Conservation (phyloP, 2,888 invertebrate genomes). For the Sepiola atlantica region DNA sequence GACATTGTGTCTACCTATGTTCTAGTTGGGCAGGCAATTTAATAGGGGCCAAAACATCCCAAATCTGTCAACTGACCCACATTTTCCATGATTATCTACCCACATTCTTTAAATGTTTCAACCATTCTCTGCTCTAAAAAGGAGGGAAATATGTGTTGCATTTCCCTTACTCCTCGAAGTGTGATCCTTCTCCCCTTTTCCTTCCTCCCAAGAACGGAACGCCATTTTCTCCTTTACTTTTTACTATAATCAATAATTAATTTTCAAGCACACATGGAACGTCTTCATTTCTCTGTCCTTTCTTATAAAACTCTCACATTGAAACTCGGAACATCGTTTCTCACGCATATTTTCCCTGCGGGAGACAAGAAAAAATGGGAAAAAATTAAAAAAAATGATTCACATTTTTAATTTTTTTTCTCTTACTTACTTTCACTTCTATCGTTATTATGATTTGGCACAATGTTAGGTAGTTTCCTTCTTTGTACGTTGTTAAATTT, state of each 20-base stretch:
- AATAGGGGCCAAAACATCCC: too few relatives aligned
- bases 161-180: background rate
- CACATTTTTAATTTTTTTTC: background rate
- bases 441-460: too few relatives aligned
- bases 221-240: background rate
- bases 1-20: too few relatives aligned
- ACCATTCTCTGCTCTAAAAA: background rate
- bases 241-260: constrained; percentile 32
- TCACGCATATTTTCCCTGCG: constrained; percentile 1
- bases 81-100: background rate
- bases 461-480: too few relatives aligned
- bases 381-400: too few relatives aligned
- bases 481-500: background rate
- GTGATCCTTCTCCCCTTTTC: background rate
- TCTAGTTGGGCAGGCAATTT: too few relatives aligned
- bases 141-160: background rate
- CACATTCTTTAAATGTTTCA: background rate
- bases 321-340: background rate
- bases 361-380: background rate
- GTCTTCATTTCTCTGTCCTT: constrained; percentile 1
- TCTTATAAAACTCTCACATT: constrained; percentile 2
- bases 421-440: background rate
- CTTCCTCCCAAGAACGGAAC: background rate
- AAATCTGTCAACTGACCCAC: background rate
- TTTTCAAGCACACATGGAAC: constrained; percentile 9